These are phyloP conservation scores for Talpa occidentalis DNA, from an alignment of 2,113 vertebrate species.

Conservation along the genomic window DNA sequence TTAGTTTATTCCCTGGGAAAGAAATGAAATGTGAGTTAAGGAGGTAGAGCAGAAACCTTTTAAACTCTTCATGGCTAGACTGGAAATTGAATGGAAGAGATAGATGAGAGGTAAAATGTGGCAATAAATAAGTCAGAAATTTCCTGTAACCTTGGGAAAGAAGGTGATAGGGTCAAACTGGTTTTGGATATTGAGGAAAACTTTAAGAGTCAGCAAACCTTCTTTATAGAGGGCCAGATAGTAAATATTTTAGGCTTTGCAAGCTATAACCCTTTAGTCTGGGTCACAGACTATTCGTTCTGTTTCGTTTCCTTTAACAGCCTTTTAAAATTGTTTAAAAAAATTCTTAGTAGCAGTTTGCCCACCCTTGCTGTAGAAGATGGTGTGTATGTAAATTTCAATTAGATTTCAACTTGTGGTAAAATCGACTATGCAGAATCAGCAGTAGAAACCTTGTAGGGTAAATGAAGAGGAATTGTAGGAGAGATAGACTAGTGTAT, in stretches of 20 bases:
- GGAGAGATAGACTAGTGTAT: background rate
- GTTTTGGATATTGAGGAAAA: conserved; percentile 12
- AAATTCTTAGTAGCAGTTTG: background rate
- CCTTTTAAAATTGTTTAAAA: background rate
- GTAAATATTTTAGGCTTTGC: background rate
- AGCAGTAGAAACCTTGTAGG: background rate
- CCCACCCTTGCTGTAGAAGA: background rate
- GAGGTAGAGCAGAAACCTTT: conserved; percentile 46
- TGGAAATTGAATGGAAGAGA: conserved; percentile 41
- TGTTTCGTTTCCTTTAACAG: conserved; percentile 19
- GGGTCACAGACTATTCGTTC: background rate
- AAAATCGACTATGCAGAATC: background rate
- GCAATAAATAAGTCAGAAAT: conserved; percentile 54
- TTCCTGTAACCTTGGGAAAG: conserved; percentile 43
- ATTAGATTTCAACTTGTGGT: background rate
- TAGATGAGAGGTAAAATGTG: conserved; percentile 39
- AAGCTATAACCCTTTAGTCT: background rate
- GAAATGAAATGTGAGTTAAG: conserved; percentile 63
- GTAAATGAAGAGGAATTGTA: conserved; percentile 37
- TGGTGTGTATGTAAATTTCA: background rate
- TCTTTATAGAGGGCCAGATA: background rate
- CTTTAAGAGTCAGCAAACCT: background rate
- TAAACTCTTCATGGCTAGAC: conserved; percentile 35
- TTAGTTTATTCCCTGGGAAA: conserved; percentile 62
- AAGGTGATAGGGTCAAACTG: conserved; percentile 30